A percentile compares a stretch with the other conserved stretches of the same genome.
These are phyloP conservation scores for Mythimna pallens DNA, from an alignment of 2,888 invertebrate species.

Conservation along the genomic window DNA sequence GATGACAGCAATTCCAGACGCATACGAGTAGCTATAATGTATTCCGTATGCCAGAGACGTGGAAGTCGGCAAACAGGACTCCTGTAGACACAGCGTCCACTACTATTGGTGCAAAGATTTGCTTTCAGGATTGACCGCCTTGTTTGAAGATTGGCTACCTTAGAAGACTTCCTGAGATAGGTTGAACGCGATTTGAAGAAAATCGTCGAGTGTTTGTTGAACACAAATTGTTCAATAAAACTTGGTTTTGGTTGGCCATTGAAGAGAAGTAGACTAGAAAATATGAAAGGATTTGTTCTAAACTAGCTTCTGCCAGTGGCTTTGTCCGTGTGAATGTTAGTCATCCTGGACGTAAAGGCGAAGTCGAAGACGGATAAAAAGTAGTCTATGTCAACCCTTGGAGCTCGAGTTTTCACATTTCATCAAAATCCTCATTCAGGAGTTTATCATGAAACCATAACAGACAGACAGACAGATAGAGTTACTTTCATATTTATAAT, in stretches of 20 bases:
- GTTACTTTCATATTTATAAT: no score
- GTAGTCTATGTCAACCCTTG: no score
- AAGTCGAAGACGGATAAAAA: no score
- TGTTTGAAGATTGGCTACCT: conserved; percentile 27
- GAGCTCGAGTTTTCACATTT: no score
- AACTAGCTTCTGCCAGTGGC: no score
- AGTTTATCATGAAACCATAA: no score
- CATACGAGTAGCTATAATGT: conserved; percentile 41
- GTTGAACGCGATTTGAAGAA: background rate
- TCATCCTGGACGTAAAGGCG: no score
- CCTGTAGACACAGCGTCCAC: conserved; percentile 48
- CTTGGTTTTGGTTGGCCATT: background rate
- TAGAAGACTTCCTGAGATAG: conserved; percentile 10
- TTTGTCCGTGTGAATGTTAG: no score
- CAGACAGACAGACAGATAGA: no score
- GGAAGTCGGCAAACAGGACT: conserved; percentile 53
- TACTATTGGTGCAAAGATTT: conserved; percentile 45
- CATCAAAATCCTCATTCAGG: no score
- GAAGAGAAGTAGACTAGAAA: background rate
- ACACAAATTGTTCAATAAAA: background rate
- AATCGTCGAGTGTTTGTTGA: background rate
- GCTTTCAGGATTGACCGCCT: conserved; percentile 37
- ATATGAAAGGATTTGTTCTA: background rate
- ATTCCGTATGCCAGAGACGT: conserved; percentile 58
- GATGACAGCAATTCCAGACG: conserved; percentile 54